Base-by-base conservation (phyloP, 2,888 invertebrate genomes). In the Apodemia hepburni region DNA sequence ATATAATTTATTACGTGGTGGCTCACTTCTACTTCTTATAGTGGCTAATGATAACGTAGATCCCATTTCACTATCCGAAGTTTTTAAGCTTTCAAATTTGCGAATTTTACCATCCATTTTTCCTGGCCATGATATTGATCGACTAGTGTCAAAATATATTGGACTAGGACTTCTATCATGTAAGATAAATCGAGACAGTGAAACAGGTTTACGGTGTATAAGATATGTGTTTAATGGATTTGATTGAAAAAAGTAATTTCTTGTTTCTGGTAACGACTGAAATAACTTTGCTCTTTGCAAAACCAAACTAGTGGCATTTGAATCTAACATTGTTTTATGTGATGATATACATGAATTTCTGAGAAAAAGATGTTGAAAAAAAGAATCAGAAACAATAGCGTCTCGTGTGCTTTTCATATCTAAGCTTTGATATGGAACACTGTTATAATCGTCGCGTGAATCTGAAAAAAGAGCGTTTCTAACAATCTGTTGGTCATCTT, bases 281-380 rank as follows among this genome's bases (percentile, higher is more conserved):
- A 96, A 95, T 74, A 94, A 93, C 77, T 92, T 93, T 0, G 95
- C 94, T 76, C 94, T 95, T 76, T 96, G 95, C 60, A 94, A 82
- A 18, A 96, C 94, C 61, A 94, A 65, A 17, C 63, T 70, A 8
- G 66, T 92, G 1, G 94, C 92, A 68, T 87, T 92, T 66, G 91
- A 91, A 57, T 87, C 84, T 9, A 80, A 70, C 59, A 75, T 67
- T 15, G 80, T 75, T 70, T 76, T 78, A 66, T 80, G 60, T 15
- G 72, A 71, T 42, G 80, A 75, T 15, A 71, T 64, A 49, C 67
- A 70, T 27, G 85, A 71, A 67, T 93, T 92, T 64, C 94, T 85
- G 45, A 95, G 79, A 72, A 96, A 94, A 22, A 96, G 87, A 79
- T 95, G 93, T 79, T 95, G 95, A 71, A 96, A 96, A 75, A 96